Evolutionary conservation across 1,140 invertebrate species (phyloP), one percentile per base, ranked within the genome.

Genomic region (Spodoptera frugiperda): DNA sequence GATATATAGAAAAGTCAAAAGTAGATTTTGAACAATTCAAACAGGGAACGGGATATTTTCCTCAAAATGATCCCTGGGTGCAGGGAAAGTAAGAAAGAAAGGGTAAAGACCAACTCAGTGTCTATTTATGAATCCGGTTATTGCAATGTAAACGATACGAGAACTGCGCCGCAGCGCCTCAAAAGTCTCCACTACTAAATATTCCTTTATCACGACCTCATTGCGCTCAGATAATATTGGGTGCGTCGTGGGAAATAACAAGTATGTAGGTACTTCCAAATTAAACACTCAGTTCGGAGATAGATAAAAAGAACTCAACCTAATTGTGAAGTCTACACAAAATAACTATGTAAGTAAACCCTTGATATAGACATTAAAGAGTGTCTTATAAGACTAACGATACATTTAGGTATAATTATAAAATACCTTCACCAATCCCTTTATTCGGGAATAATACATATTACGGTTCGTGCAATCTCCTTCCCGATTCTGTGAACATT

Each of bases 171-270:
- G 14, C 15, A 63, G n/a, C 39, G 30, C 8, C 59, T 63, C 30
- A 44, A 48, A 67, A 67, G 25, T 49, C 46, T 25, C 21, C 44
- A 67, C n/a, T 25, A 67, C 19, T 49, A 48, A 67, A 19, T 49
- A 30, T 67, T 67, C 21, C 63, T 48, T 67, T 25, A 67, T 67
- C 17, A 67, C 63, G 63, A 67, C 63, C 63, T 67, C 63, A 67
- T 67, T 67, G 49, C 15, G n/a, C 44, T 67, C 63, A 67, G 63
- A 67, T 67, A 67, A 67, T 67, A 44, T 67, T 25, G 59, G 59
- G 63, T 67, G 63, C 63, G 63, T 8, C 44, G 63, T 67, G 44
- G 44, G 44, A 67, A 67, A 67, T 67, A 39, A 39, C 39, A 19
- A 46, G 33, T n/a, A 48, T 46, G 21, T 10, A 3, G 33, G 33